These are phyloP conservation scores for Tachina fera DNA, from an alignment of 2,888 invertebrate species.

Conservation along the genomic window DNA sequence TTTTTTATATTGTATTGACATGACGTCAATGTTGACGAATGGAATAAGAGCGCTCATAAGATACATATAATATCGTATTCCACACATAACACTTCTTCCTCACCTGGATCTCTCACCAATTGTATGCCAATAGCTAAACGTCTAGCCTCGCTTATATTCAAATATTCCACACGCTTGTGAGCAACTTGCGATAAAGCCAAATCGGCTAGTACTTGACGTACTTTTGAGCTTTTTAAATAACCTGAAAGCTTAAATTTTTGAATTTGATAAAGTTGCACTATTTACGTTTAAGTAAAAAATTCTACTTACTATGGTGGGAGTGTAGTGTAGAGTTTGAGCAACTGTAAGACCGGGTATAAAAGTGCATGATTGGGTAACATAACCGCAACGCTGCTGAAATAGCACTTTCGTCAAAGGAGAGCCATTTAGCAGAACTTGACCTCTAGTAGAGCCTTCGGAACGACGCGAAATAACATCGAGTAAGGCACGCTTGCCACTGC, in stretches of 20 bases:
- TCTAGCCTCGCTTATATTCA: slow-evolving; percentile 95
- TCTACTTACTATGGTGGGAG: slow-evolving; percentile 88
- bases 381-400: slow-evolving; percentile 93
- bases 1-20: no score
- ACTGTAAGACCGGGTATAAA: slow-evolving; percentile 94
- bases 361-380: slow-evolving; percentile 93
- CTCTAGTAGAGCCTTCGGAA: slow-evolving; percentile 91
- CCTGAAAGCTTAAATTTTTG: slow-evolving; percentile 85
- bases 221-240: slow-evolving; percentile 91
- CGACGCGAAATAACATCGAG: slow-evolving; percentile 95
- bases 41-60: no score
- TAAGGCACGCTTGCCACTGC: slow-evolving; percentile 96
- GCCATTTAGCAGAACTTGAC: slow-evolving; percentile 94
- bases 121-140: slow-evolving; percentile 96
- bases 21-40: no score
- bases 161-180: slow-evolving; percentile 90
- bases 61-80: neutral
- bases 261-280: neutral
- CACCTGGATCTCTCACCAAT: slow-evolving; percentile 96
- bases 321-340: slow-evolving; percentile 91
- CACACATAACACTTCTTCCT: slow-evolving; percentile 12
- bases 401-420: slow-evolving; percentile 91
- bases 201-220: slow-evolving; percentile 96
- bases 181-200: slow-evolving; percentile 96
- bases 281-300: neutral